phyloP scores from a whole-genome alignment of 2,888 invertebrate species.

The Leptinotarsa rubiginosa region DNA sequence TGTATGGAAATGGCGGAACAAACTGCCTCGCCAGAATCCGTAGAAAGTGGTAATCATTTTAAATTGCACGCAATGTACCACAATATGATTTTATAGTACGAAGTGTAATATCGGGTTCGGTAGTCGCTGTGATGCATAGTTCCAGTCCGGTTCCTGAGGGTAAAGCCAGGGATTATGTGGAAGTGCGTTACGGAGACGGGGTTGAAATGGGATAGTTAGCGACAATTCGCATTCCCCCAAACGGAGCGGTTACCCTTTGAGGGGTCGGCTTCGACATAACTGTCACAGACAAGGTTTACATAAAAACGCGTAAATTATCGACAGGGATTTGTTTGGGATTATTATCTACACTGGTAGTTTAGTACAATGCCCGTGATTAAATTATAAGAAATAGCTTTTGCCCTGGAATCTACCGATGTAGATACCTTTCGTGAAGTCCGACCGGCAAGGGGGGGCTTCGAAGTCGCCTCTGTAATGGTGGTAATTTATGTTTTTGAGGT shows the following conservation, averaged over 20 bases:
- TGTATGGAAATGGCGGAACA: constrained; percentile 41
- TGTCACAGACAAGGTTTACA: constrained; percentile 65
- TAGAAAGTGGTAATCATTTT: constrained; percentile 54
- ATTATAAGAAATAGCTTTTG: constrained; percentile 38
- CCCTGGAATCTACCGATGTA: neutral
- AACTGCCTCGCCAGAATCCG: constrained; percentile 43
- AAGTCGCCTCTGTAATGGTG: no score
- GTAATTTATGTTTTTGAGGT: no score
- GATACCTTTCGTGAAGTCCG: neutral
- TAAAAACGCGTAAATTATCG: constrained; percentile 65
- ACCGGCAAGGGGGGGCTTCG: no score
- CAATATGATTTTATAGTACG: constrained; percentile 58
- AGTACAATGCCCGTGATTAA: constrained; percentile 34
- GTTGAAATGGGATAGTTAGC: constrained; percentile 65
- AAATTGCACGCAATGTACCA: constrained; percentile 55
- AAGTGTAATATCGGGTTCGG: constrained; percentile 52
- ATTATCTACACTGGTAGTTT: constrained; percentile 44
- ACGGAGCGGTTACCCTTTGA: constrained; percentile 65
- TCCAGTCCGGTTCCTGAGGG: constrained; percentile 53
- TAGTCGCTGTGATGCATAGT: constrained; percentile 46
- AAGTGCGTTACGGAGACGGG: constrained; percentile 58
- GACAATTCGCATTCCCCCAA: constrained; percentile 67
- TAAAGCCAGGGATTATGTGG: constrained; percentile 63
- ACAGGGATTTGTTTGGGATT: constrained; percentile 59
- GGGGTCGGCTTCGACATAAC: constrained; percentile 62